A percentile compares a stretch with the other conserved stretches of the same genome.
phyloP scores from a whole-genome alignment of 1,140 invertebrate species.

The Orussus abietinus region DNA sequence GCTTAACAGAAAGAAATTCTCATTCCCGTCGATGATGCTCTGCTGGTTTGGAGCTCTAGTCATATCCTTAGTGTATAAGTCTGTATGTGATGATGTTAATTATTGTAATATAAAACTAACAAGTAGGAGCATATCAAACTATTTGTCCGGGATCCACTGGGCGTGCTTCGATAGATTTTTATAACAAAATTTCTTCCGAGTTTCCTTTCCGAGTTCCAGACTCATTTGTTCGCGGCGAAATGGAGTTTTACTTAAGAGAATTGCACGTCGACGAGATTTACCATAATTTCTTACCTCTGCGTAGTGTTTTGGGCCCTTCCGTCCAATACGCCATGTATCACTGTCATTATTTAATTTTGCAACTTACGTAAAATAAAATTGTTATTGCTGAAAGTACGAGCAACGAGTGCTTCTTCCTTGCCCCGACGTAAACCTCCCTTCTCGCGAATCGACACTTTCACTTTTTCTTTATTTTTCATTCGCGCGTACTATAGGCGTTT shows the following conservation, averaged over 20 bases:
- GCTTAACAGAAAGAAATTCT: conserved; percentile 36
- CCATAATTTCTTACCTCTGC: conserved; percentile 48
- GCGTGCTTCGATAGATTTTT: conserved; percentile 48
- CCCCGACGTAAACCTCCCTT: too few species aligned
- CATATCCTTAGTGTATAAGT: conserved; percentile 52
- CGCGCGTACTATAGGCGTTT: too few species aligned
- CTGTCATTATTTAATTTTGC: conserved; percentile 52
- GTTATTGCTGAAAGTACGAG: conserved; percentile 53
- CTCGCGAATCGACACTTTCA: too few species aligned
- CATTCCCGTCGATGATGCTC: conserved; percentile 49
- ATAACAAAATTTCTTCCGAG: conserved; percentile 42
- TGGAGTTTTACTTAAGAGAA: conserved; percentile 31
- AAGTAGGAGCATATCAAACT: conserved; percentile 45
- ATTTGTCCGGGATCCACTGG: conserved; percentile 41
- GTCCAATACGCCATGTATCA: conserved; percentile 51
- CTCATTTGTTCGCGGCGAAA: conserved; percentile 37
- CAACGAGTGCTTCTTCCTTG: too few species aligned
- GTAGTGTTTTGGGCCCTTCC: conserved; percentile 51
- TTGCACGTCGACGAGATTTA: conserved; percentile 47
- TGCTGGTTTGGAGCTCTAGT: conserved; percentile 52
- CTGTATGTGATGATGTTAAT: conserved; percentile 52
- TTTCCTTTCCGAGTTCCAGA: conserved; percentile 36
- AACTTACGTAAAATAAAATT: conserved; percentile 53
- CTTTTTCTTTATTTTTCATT: too few species aligned
- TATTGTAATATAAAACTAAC: conserved; percentile 48